A percentile compares a stretch with the other conserved stretches of the same genome.
Conservation (phyloP, 2,113 vertebrate genomes). For the Sitta europaea region DNA sequence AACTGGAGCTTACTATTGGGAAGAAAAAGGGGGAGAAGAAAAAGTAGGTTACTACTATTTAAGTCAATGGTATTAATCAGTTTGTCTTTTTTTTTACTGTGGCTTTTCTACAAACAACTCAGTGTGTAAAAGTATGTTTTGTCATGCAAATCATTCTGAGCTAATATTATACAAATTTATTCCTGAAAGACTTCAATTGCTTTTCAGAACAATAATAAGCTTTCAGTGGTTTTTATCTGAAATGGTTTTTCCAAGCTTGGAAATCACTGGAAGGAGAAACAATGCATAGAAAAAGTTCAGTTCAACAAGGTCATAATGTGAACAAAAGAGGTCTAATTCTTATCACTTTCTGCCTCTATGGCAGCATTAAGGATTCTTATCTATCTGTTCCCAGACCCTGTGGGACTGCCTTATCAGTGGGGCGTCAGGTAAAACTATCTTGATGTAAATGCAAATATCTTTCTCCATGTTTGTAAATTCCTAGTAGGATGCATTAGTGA, state of each 20-base stretch:
- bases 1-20: neutral
- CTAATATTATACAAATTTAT: conserved; percentile 45
- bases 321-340: neutral
- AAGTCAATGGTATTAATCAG: conserved; percentile 1
- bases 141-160: conserved; percentile 51
- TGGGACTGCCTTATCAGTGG: neutral
- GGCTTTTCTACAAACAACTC: conserved; percentile 11
- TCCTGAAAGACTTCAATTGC: conserved; percentile 1
- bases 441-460: neutral
- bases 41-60: neutral
- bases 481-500: neutral
- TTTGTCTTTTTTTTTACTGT: neutral
- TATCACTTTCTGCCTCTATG: neutral
- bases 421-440: neutral
- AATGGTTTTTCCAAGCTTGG: neutral
- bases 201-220: conserved; percentile 21
- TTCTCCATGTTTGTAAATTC: neutral
- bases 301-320: neutral
- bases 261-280: neutral
- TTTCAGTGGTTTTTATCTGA: conserved; percentile 12
- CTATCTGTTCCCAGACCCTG: neutral
- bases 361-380: neutral
- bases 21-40: neutral
- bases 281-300: neutral
- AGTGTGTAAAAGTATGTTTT: neutral